phyloP scores from a whole-genome alignment of 2,888 invertebrate genomes.

The Leptinotarsa juncta region DNA sequence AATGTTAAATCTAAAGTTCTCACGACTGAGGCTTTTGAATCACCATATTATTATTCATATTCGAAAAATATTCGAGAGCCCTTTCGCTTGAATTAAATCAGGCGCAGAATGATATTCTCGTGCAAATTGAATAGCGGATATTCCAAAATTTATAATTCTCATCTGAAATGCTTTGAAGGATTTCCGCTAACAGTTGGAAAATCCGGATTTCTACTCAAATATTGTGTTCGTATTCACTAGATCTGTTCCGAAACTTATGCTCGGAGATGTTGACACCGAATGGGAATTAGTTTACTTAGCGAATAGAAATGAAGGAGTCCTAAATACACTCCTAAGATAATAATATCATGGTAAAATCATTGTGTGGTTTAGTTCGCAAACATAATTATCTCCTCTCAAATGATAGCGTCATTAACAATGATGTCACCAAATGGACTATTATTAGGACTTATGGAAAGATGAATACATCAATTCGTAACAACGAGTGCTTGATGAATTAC shows the following conservation, averaged over 20 bases:
- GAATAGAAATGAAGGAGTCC: not conserved
- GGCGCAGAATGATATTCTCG: too few relatives aligned
- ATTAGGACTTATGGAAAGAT: too few relatives aligned
- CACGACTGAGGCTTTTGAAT: too few relatives aligned
- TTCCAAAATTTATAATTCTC: not conserved
- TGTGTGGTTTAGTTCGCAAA: not conserved
- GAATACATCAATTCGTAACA: too few relatives aligned
- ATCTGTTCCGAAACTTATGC: not conserved
- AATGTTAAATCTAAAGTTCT: too few relatives aligned
- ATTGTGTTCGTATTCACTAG: not conserved
- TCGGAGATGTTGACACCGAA: not conserved
- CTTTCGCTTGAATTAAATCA: too few relatives aligned
- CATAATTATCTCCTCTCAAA: not conserved
- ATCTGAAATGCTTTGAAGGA: not conserved
- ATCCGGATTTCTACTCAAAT: not conserved
- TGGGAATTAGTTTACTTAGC: not conserved
- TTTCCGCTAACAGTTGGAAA: not conserved
- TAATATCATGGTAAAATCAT: not conserved
- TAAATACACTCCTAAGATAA: not conserved
- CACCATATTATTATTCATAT: too few relatives aligned
- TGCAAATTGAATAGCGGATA: not conserved
- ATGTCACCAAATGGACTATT: too few relatives aligned
- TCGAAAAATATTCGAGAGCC: too few relatives aligned
- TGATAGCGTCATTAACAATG: not conserved
- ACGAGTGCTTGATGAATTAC: too few relatives aligned